A percentile compares a stretch with the other conserved stretches of the same genome.
phyloP scores from a whole-genome alignment of 2,888 invertebrate genomes.

The Tyria jacobaeae region DNA sequence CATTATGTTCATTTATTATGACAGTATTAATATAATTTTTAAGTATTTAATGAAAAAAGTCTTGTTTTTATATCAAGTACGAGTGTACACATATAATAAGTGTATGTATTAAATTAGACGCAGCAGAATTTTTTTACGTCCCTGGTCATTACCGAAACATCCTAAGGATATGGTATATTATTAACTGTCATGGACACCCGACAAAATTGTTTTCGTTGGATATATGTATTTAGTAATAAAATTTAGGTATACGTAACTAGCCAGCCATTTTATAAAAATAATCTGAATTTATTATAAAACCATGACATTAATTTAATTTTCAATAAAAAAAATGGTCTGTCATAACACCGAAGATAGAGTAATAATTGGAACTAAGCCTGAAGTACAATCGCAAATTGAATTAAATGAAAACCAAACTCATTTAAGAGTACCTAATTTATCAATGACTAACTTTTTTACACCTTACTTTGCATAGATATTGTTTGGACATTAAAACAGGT shows the following conservation, averaged over 20 bases:
- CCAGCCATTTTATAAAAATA: background rate
- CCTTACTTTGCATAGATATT: too few species aligned
- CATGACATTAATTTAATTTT: background rate
- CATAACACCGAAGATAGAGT: too few species aligned
- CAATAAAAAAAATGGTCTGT: too few species aligned
- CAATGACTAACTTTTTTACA: too few species aligned
- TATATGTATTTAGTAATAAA: background rate
- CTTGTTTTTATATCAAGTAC: background rate
- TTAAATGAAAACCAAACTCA: too few species aligned
- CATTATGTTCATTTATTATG: background rate
- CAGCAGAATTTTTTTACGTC: background rate
- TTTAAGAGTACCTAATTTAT: too few species aligned
- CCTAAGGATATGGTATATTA: background rate
- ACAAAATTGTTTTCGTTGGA: background rate
- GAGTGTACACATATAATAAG: background rate
- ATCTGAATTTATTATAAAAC: background rate
- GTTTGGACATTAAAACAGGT: too few species aligned
- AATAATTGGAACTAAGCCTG: too few species aligned
- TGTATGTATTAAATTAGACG: background rate
- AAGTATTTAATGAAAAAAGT: background rate
- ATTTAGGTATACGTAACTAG: constrained; percentile 2
- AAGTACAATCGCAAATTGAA: too few species aligned
- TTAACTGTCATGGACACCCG: too few species aligned
- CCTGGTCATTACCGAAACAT: background rate
- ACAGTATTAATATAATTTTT: background rate